Conservation (phyloP, 2,113 vertebrate genomes). For the Pachyramphus minor region DNA sequence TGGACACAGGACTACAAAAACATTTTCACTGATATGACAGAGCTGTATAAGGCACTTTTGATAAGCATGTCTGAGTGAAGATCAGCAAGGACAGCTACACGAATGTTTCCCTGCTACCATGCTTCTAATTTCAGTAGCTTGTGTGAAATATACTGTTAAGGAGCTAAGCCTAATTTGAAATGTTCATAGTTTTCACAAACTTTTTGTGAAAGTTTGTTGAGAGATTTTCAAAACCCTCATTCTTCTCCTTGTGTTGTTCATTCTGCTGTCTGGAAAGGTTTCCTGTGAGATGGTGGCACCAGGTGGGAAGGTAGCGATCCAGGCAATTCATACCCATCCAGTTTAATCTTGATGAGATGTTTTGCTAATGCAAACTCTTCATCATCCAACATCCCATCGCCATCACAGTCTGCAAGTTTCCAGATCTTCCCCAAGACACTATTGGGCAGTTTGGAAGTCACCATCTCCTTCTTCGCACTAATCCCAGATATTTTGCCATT, state of each 20-base stretch:
- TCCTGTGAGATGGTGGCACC: constrained; percentile 90
- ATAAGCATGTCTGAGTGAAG: neutral
- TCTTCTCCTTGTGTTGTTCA: constrained; percentile 67
- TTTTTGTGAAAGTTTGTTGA: neutral
- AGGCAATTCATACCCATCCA: constrained; percentile 93
- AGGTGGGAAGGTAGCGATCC: constrained; percentile 84
- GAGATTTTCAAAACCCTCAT: neutral
- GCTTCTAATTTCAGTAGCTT: neutral
- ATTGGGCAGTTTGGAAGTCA: constrained; percentile 93
- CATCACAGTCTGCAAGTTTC: constrained; percentile 93
- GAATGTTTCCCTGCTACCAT: neutral
- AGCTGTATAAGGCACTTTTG: constrained; percentile 31
- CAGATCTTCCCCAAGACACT: constrained; percentile 96
- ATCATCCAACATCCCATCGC: constrained; percentile 93
- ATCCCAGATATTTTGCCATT: constrained; percentile 93
- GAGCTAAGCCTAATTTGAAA: neutral
- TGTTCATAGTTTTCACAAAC: neutral
- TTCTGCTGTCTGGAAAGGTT: constrained; percentile 78
- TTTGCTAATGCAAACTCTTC: constrained; percentile 95
- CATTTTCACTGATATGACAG: neutral
- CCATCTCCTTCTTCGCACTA: constrained; percentile 97
- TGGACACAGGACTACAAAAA: neutral
- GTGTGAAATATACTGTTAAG: neutral
- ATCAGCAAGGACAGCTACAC: neutral
- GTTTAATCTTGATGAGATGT: constrained; percentile 94